A percentile compares a stretch with the other conserved stretches of the same genome.
Conservation (phyloP, 2,113 vertebrate genomes). For the Excalfactoria chinensis region DNA sequence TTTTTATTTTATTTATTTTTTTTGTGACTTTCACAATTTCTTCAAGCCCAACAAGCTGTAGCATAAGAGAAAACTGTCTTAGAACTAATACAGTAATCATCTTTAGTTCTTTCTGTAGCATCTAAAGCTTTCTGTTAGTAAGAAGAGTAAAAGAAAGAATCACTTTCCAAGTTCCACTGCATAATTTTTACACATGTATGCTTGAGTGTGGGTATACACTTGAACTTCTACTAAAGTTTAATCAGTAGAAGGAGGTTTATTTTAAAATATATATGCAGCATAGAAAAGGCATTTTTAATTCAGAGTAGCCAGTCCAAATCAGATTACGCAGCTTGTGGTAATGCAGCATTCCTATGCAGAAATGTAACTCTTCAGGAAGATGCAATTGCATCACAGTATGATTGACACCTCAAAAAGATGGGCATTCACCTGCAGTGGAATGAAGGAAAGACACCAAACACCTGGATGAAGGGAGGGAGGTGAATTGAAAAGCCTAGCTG, state of each 20-base stretch:
- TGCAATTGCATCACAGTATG: not conserved
- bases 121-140: not conserved
- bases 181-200: not conserved
- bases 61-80: not conserved
- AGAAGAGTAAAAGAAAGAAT: not conserved
- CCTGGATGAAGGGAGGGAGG: not conserved
- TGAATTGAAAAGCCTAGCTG: not conserved
- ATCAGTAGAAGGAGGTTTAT: not conserved
- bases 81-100: not conserved
- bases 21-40: not conserved
- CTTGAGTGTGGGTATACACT: too few species aligned
- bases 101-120: not conserved
- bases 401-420: not conserved
- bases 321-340: not conserved
- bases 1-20: not conserved
- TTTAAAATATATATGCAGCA: not conserved
- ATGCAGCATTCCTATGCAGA: not conserved
- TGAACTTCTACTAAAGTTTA: not conserved
- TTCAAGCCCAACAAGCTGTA: not conserved
- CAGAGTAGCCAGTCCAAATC: not conserved
- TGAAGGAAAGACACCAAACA: not conserved
- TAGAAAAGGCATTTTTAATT: not conserved
- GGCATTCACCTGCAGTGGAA: not conserved
- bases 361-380: not conserved
- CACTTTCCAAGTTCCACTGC: not conserved